phyloP scores from a whole-genome alignment of 35 echinoderm and acorn worm genomes.

The Ophioderma brevispina region DNA sequence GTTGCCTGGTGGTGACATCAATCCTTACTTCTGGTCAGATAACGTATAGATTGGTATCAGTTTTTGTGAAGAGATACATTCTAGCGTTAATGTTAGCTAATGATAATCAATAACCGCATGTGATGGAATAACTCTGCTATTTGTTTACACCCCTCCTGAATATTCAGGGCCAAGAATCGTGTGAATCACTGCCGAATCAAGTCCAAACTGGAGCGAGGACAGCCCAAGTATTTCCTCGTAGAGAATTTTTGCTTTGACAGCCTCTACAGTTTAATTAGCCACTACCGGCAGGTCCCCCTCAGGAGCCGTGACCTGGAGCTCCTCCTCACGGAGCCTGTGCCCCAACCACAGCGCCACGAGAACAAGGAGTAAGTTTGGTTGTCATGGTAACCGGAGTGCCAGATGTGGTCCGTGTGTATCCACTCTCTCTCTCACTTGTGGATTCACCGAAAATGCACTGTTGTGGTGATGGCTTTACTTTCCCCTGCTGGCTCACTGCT shows the following conservation, averaged over 20 bases:
- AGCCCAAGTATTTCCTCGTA: slow-evolving; percentile 96
- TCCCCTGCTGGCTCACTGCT: slow-evolving; percentile 6
- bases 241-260: slow-evolving; percentile 91
- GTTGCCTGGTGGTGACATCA: too few species aligned
- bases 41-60: too few species aligned
- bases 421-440: not conserved
- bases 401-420: not conserved
- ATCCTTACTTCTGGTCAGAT: too few species aligned
- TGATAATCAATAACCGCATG: too few species aligned
- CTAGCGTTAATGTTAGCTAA: too few species aligned
- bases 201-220: slow-evolving; percentile 91
- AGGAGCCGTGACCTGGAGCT: slow-evolving; percentile 84
- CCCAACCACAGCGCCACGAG: slow-evolving; percentile 94
- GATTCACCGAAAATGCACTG: not conserved
- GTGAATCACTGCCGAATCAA: slow-evolving; percentile 99
- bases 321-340: slow-evolving; percentile 79
- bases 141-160: too few species aligned
- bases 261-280: slow-evolving; percentile 93
- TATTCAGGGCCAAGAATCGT: slow-evolving; percentile 78
- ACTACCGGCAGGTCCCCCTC: slow-evolving; percentile 92
- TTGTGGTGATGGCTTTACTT: not conserved
- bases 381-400: not conserved
- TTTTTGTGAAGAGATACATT: too few species aligned
- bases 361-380: slow-evolving; percentile 95
- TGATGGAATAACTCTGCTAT: too few species aligned